A percentile compares a stretch with the other conserved stretches of the same genome.
Evolutionary conservation across 2,888 invertebrate genomes (phyloP).

Genomic region (Trimorus sp.): DNA sequence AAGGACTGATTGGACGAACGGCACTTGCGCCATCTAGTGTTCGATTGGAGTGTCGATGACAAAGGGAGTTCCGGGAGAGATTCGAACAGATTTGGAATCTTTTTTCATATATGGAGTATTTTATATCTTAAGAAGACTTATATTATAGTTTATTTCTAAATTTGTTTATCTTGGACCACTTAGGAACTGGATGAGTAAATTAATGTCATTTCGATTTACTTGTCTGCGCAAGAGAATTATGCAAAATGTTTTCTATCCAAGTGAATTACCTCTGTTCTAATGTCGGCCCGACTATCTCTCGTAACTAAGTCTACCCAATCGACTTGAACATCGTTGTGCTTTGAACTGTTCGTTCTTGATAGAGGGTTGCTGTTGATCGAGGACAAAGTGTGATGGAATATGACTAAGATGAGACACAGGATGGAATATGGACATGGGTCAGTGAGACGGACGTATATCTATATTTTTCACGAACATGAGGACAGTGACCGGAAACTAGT

Average conservation of each 20-base stretch:
- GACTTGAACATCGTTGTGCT: slow-evolving; percentile 14
- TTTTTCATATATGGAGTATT: no score
- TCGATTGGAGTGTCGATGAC: no score
- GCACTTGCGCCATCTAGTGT: no score
- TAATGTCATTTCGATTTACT: no score
- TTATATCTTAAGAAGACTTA: no score
- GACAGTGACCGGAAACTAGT: slow-evolving; percentile 51
- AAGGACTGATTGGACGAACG: neutral
- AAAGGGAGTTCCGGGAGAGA: no score
- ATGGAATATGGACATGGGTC: slow-evolving; percentile 42
- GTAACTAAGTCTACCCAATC: slow-evolving; percentile 36
- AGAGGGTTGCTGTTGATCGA: slow-evolving; percentile 31
- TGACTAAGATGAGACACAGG: slow-evolving; percentile 32
- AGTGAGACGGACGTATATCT: slow-evolving; percentile 43
- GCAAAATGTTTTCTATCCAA: no score
- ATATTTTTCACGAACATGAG: slow-evolving; percentile 48
- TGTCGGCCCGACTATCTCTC: slow-evolving; percentile 7
- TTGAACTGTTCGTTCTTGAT: slow-evolving; percentile 16
- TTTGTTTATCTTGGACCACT: no score
- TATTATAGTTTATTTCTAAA: no score
- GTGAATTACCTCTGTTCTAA: slow-evolving; percentile 16
- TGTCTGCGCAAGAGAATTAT: no score
- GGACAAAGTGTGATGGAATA: slow-evolving; percentile 44
- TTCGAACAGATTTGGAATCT: no score
- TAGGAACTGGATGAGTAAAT: no score